Evolutionary conservation across 2,888 invertebrate species (phyloP).

Genomic region (Acleris emargana): DNA sequence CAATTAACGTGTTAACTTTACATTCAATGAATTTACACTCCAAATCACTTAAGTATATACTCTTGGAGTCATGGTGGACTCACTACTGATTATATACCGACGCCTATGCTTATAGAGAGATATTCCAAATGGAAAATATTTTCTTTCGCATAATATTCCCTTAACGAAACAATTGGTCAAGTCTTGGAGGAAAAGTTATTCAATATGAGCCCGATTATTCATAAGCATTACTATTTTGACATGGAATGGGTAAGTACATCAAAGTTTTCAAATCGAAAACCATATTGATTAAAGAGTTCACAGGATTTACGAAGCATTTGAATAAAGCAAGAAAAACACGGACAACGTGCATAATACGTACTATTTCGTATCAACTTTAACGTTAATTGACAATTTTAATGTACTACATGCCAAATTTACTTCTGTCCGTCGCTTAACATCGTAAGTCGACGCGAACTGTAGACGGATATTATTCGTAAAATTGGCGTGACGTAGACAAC

Average conservation of each 20-base stretch:
- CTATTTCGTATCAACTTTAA: slow-evolving; percentile 27
- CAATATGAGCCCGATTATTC: slow-evolving; percentile 36
- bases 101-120: slow-evolving; percentile 74
- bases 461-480: slow-evolving; percentile 1
- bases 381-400: slow-evolving; percentile 36
- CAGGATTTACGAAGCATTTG: slow-evolving; percentile 23
- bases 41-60: too few relatives aligned
- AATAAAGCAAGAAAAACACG: slow-evolving; percentile 31
- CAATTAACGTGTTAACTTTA: too few relatives aligned
- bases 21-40: too few relatives aligned
- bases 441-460: neutral
- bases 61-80: too few relatives aligned
- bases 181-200: slow-evolving; percentile 44
- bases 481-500: slow-evolving; percentile 25
- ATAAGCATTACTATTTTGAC: slow-evolving; percentile 32
- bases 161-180: slow-evolving; percentile 64
- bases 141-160: slow-evolving; percentile 48
- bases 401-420: slow-evolving; percentile 26
- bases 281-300: slow-evolving; percentile 28
- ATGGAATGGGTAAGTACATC: slow-evolving; percentile 38
- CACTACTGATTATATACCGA: slow-evolving; percentile 20
- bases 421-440: neutral
- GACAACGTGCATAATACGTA: slow-evolving; percentile 27
- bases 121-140: slow-evolving; percentile 71
- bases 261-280: slow-evolving; percentile 35